Base-by-base conservation (phyloP, 2,113 vertebrate species). In the Mirza zaza region DNA sequence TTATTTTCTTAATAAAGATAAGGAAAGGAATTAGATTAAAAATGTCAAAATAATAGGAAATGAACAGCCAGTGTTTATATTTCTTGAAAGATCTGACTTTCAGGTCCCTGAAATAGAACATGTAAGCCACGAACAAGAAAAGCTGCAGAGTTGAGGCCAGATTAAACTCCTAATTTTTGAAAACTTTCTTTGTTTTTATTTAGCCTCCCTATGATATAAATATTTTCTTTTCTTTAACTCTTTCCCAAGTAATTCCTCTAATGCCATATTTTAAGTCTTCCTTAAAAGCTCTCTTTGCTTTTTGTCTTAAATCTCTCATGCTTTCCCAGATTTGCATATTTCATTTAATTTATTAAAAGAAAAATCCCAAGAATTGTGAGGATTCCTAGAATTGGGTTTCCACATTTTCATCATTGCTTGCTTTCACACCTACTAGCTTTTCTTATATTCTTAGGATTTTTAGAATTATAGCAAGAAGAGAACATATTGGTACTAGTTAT, bases 31-130 rank as follows among this genome's bases (percentile, higher is more conserved):
- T 45, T 90, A 59, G 52, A 92, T 90, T 95, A 3, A 96, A 95
- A 96, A 95, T 94, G 61, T 81, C 80, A 96, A 94, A 96, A 71
- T 86, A 88, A 73, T 57, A 97, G 83, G 90, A 95, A 95, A 8
- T 81, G 55, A 96, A 92, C 21, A 89, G 6, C 8, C 39, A 91
- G 45, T 82, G 48, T 96, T 97, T 92, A 88, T 83, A 73, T 92
- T 95, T 96, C 76, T 92, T 59, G 67, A 87, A 91, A 80, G 42
- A 89, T 67, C 27, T 92, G 77, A 29, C 48, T 79, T 96, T 65
- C 57, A 39, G 75, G 25, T 42, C 34, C 17, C 70, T 84, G 52
- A 92, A 87, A 87, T 39, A 92, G 80, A 96, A 94, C 95, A 92
- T 67, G 4, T 48, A 71, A 84, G 23, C 68, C 36, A 71, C 9